A percentile compares a stretch with the other conserved stretches of the same genome.
Conservation (phyloP, 2,797 vertebrate genomes). For the Anableps anableps region DNA sequence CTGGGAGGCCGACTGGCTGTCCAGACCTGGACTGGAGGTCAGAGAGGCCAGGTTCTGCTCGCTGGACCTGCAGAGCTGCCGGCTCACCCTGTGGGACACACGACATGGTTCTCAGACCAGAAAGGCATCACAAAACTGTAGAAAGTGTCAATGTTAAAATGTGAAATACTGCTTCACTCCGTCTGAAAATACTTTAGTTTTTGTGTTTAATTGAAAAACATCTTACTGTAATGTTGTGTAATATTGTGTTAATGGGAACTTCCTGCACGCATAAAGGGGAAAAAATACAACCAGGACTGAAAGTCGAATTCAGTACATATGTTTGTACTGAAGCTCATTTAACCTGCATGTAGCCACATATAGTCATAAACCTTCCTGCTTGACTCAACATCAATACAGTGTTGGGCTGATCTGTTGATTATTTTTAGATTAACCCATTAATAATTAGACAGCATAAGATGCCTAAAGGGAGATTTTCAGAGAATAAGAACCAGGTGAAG, state of each 20-base stretch:
- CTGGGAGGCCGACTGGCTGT: constrained; percentile 78
- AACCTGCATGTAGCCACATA: neutral
- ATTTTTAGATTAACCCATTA: too few relatives aligned
- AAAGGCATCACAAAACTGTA: neutral
- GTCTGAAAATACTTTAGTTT: neutral
- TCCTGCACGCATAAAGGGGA: neutral
- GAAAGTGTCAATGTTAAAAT: neutral
- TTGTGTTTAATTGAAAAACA: neutral
- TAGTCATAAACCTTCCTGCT: too few relatives aligned
- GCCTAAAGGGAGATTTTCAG: too few relatives aligned
- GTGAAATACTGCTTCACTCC: neutral
- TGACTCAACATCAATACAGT: too few relatives aligned
- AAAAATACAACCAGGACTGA: neutral
- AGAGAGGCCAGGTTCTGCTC: constrained; percentile 69
- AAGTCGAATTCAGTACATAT: too few relatives aligned
- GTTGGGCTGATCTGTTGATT: too few relatives aligned
- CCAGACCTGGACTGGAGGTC: constrained; percentile 62
- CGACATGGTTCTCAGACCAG: neutral
- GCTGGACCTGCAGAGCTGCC: constrained; percentile 73
- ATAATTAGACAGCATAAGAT: too few relatives aligned
- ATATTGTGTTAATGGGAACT: neutral
- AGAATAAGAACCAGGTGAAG: too few relatives aligned
- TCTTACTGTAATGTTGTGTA: neutral
- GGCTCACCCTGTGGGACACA: constrained; percentile 64
- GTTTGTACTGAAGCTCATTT: neutral